Base-by-base conservation (phyloP, 2,797 vertebrate species). In the Ceyx erithaca region DNA sequence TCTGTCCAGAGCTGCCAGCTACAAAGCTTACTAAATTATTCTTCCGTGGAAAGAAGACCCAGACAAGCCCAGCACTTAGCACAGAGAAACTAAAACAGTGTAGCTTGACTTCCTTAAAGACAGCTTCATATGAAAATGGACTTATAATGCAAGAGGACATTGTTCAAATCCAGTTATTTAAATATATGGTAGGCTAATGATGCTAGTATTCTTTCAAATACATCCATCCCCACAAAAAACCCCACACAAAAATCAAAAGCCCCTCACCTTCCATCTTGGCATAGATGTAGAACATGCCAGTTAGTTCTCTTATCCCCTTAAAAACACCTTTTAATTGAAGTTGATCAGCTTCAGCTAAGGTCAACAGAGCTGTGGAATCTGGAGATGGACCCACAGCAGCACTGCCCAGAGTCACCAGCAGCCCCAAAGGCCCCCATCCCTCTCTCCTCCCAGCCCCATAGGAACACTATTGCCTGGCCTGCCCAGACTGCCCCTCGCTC, bases 361-460 rank as follows among this genome's bases (percentile, higher is more conserved):
- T 22, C 4, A 1, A 40, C 21, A n/a, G 17, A 81, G 31, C 41
- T 57, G 41, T 2, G 12, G 22, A 14, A n/a, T 5, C 37, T 13
- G 7, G 51, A 68, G 55, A 16, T 1, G 1, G 41, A 61, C 14
- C 16, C 3, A 2, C 25, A 45, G 17, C 62, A 54, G 28, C 22
- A 41, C 2, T 0, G 6, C 37, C 31, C 48, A 43, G 63, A 18
- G 31, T 10, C 1, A 0, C 63, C 12, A 30, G 25, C 63, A 78
- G 61, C 52, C 51, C 81, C 1, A 0, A 59, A 52, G 78, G 19
- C 61, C 43, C 37, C 57, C 2, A 5, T 40, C 52, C 55, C 57
- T 68, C 26, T 64, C 14, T 0, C 45, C 55, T 78, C 48, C 70
- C 79, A 70, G 66, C 67, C 62, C 46, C 46, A 43, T 66, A 77